Base-by-base conservation (phyloP, 2,113 vertebrate genomes). In the Lanius collurio region DNA sequence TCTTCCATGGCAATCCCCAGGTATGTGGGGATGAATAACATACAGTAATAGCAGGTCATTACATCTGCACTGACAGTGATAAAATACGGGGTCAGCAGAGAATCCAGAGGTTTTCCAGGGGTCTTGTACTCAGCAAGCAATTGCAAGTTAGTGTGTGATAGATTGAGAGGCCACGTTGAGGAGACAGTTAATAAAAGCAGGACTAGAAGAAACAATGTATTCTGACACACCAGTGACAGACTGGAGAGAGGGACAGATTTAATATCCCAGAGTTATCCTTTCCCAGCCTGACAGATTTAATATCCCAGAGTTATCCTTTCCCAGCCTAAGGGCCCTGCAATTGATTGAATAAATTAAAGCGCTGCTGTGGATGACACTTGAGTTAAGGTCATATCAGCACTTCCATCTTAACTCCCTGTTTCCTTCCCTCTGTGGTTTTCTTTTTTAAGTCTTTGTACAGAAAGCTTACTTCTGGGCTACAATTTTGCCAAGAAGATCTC, bases 261-360 rank as follows among this genome's bases (percentile, higher is more conserved):
- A 98, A 98, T 98, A 98, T 98, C 97, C 96, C 91, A 86, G 94
- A 30, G 33, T 94, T 97, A 94, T 93, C 96, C 95, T 95, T 97
- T 93, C 95, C 90, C 96, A 95, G 97, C 97, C 97, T 80, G 82
- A 95, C 98, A 97, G 96, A 98, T 98, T 98, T 97, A 98, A 98
- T 98, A 98, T 98, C 97, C 95, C 92, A 83, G 94, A 27, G n/a
- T 93, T 97, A 95, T 93, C 96, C 96, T 95, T 97, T 93, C 95
- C 89, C 96, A 94, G 97, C 97, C 97, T 78, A 91, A 96, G 96
- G 97, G 95, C 94, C 71, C 76, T 79, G 52, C 89, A 96, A 98
- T 97, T 97, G 97, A 98, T 97, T 97, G 97, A 96, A 97, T 97
- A 97, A 97, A 98, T 97, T 97, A 97, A 96, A 96, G 94, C 71